phyloP scores from a whole-genome alignment of 37 sponge, comb jelly and placozoan species.

The Petrosia ficiformis region DNA sequence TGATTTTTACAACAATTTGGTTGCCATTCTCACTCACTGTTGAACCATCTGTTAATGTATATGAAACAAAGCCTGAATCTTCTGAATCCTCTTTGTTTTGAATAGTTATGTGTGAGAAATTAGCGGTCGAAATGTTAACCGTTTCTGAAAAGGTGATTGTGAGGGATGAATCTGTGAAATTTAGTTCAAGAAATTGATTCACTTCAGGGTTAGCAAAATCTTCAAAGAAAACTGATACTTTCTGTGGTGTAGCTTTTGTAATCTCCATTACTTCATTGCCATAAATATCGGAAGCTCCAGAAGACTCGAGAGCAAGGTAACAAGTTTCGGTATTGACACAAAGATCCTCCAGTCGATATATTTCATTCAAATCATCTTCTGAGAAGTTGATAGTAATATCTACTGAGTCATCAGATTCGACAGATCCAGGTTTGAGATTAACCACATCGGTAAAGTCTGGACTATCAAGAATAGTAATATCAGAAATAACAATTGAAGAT shows the following conservation, averaged over 20 bases:
- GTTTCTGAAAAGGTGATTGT: constrained; percentile 78
- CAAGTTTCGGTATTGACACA: constrained; percentile 62
- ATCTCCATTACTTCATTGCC: constrained; percentile 40
- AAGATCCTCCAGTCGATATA: constrained; percentile 44
- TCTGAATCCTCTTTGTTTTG: constrained; percentile 12
- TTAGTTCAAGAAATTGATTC: constrained; percentile 33
- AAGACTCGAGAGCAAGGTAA: constrained; percentile 24
- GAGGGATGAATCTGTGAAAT: constrained; percentile 55
- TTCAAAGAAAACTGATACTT: constrained; percentile 19
- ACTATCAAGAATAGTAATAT: constrained; percentile 49
- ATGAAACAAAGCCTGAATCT: constrained; percentile 11
- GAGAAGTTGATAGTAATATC: constrained; percentile 31
- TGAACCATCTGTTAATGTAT: constrained; percentile 47
- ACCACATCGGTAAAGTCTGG: constrained; percentile 2
- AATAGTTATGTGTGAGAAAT: constrained; percentile 46
- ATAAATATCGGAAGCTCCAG: constrained; percentile 49
- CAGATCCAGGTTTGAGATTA: constrained; percentile 38
- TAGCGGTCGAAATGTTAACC: constrained; percentile 61
- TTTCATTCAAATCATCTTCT: constrained; percentile 44
- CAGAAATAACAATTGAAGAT: background rate
- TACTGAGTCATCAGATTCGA: constrained; percentile 27
- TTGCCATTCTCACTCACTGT: constrained; percentile 37
- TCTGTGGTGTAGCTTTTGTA: constrained; percentile 22
- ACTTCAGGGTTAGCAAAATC: constrained; percentile 51
- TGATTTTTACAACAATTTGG: constrained; percentile 44